phyloP scores from a whole-genome alignment of 2,888 invertebrate genomes.

The Abscondita cerata region DNA sequence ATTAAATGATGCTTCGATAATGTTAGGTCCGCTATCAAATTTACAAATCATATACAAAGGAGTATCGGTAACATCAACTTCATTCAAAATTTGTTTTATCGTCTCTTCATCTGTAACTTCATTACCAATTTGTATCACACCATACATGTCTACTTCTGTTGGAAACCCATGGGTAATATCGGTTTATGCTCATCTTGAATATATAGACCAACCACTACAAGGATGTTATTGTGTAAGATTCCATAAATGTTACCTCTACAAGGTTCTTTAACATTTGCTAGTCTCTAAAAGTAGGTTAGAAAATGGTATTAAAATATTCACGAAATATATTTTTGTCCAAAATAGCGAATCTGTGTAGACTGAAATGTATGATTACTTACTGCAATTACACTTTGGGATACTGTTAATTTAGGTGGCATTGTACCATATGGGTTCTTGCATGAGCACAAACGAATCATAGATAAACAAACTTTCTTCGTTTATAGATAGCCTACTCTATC shows the following conservation, averaged over 20 bases:
- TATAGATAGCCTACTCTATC: too few species aligned
- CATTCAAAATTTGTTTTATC: constrained; percentile 66
- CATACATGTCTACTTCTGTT: constrained; percentile 79
- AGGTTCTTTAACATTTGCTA: constrained; percentile 68
- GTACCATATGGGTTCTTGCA: background rate
- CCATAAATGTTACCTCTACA: constrained; percentile 78
- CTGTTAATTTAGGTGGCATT: constrained; percentile 78
- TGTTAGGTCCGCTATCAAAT: constrained; percentile 63
- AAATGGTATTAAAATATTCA: too few species aligned
- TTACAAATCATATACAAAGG: constrained; percentile 70
- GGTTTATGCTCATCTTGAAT: constrained; percentile 66
- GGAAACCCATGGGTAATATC: constrained; percentile 73
- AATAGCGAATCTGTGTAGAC: too few species aligned
- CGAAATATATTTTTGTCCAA: too few species aligned
- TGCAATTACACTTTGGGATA: constrained; percentile 74
- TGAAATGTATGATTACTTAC: constrained; percentile 59
- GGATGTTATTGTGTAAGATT: constrained; percentile 70
- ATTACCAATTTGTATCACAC: constrained; percentile 72
- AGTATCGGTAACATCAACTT: constrained; percentile 82
- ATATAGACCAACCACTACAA: constrained; percentile 65
- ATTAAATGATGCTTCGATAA: constrained; percentile 71
- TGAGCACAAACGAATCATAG: too few species aligned
- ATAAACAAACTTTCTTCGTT: too few species aligned
- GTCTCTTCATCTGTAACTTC: constrained; percentile 66
- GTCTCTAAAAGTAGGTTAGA: constrained; percentile 63